Evolutionary conservation across 1,140 invertebrate genomes (phyloP), one percentile per base, ranked within the genome.

Genomic region (Epicauta chinensis): DNA sequence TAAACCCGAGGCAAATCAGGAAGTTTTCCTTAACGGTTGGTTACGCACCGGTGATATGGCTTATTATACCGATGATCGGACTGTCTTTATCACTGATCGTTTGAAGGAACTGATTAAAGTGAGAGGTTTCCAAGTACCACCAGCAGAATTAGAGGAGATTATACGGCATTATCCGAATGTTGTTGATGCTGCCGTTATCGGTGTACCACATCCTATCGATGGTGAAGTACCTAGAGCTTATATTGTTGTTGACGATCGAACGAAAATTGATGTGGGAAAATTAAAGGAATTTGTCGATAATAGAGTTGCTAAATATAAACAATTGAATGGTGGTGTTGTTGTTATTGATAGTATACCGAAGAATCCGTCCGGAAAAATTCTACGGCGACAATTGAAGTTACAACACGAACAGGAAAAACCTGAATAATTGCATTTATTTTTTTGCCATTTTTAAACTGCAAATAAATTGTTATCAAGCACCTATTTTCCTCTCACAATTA

Each of bases 101-200:
- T 66, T 89, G 0, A 91, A 90, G 64, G 86, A 90, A 61, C 69
- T 90, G 3, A 89, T 91, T 41, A 91, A 90, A 64, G 86, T 83
- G 61, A 87, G 89, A 70, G 84, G 80, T 23, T 81, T 81, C 58
- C 87, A 90, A 75, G 82, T 83, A 68, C 74, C 85, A 1, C 87
- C 88, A 48, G 81, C 86, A 1, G 84, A 90, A 69, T 70, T 92
- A 49, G 88, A 92, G 70, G 78, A 79, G 31, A 54, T 89, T 13
- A 69, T 91, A 10, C 64, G 85, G 2, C 75, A 77, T 35, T 76
- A 88, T 65, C 75, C 80, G 4, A 74, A 72, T 44, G 75, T 91
- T 32, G 73, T 71, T 46, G 87, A 90, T 63, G 83, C 77, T 2
- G 86, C 42, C 6, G 42, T 95, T 1, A 75, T 94, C 57, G 91